Evolutionary conservation across 1,140 invertebrate species (phyloP), one percentile per base, ranked within the genome.

Genomic region (Pogonognathellus flavescens): DNA sequence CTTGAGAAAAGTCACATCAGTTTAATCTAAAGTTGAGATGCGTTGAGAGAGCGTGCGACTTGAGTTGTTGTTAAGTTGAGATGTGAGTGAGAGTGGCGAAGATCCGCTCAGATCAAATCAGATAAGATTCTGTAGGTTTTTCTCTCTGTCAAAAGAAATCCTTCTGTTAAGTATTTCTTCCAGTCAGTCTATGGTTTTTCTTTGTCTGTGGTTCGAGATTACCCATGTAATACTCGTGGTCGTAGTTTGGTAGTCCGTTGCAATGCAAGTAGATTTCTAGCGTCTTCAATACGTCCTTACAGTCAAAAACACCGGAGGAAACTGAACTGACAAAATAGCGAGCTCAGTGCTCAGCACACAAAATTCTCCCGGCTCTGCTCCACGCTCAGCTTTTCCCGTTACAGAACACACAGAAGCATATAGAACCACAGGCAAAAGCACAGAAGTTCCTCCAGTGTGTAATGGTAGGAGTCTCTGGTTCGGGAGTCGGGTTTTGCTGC

Each of bases 291-390:
- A 7, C 25, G 70, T 50, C 70, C 41, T 76, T 18, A 76, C 70
- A 50, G 70, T 49, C 13, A 50, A 25, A 76, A 31, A 76, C 41
- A 76, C 70, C 31, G 70, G 31, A 41, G 70, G 41, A 50, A 76
- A 76, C 70, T 76, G 70, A 76, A 76, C 70, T 76, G 70, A 76
- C 41, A 76, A 76, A 76, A 20, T 18, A 31, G 14, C 10, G 14
- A 50, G n/a, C 14, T 50, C 18, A 5, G 14, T 20, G 25, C 4
- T 16, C 70, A 18, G 16, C 41, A 76, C 41, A 76, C 6, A 7
- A 25, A 2, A 16, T 41, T 4, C 5, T 20, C 59, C 59, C 53
- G 11, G 53, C 53, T 55, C 53, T 55, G 11, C 18, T 20, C n/a
- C 18, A 20, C n/a, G 18, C 18, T 60, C 59, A 20, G 10, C 13